Base-by-base conservation (phyloP, 2,113 vertebrate species). In the Varanus salvator region DNA sequence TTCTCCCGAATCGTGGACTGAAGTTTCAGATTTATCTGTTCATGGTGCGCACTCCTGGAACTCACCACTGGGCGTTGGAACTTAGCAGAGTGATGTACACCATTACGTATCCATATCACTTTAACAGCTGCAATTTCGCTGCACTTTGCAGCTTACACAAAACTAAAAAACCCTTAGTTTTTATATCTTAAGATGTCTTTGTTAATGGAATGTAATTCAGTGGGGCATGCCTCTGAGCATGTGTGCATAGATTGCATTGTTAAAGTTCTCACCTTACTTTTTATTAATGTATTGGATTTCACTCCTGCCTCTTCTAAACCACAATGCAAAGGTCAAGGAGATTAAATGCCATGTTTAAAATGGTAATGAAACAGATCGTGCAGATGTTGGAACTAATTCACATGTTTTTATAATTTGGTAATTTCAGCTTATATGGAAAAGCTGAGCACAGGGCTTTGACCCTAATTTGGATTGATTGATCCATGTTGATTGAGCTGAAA, bases 381-480 rank as follows among this genome's bases (percentile, higher is more conserved):
- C 87, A 94, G 88, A 89, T 84, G 76, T 25, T 48, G 52, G 85
- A 81, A 48, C 93, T 96, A 91, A 94, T 88, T 92, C 92, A 94
- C 71, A 90, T 92, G 91, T 93, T 95, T 54, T 94, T 89, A 93
- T 87, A 90, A 90, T 97, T 94, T 95, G 81, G 80, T 93, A 94
- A 94, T 95, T 93, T 95, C 8, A 88, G 64, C 92, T 97, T 96
- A 96, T 96, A 88, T 87, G 90, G 25, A 93, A 83, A 92, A 95
- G 94, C 93, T 64, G 84, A 91, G 91, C 88, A 38, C 75, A 91
- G 98, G 98, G 97, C 97, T 93, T 91, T 97, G 97, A 98, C 98
- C 98, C 97, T 97, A 96, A 97, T 98, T 98, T 97, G 95, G 93
- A 96, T 95, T 97, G 97, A 97, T 96, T 98, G 97, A 98, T 97